These are phyloP conservation scores for Tragelaphus buxtoni DNA, from an alignment of 2,113 vertebrate genomes.

Conservation along the genomic window DNA sequence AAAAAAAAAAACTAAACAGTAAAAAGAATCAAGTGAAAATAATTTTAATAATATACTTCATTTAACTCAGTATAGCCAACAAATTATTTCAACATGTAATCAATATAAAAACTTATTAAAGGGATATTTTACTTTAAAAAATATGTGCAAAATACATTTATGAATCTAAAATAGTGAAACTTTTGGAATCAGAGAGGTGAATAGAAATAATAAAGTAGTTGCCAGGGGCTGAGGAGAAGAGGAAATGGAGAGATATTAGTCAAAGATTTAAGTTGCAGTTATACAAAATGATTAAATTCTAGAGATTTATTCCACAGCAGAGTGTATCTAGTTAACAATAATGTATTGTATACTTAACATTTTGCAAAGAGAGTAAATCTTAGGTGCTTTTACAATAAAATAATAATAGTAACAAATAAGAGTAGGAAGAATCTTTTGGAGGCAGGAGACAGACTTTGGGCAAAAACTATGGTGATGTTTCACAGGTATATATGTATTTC, in stretches of 20 bases:
- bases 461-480: background rate
- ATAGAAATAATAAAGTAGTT: background rate
- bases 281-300: background rate
- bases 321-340: background rate
- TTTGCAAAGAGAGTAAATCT: background rate
- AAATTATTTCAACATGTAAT: too few species aligned
- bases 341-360: background rate
- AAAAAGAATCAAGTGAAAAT: too few species aligned
- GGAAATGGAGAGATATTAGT: background rate
- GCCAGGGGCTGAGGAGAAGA: background rate
- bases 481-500: background rate
- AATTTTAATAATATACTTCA: too few species aligned
- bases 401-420: background rate
- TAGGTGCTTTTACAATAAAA: background rate
- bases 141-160: background rate
- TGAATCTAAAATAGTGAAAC: background rate
- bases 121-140: too few species aligned
- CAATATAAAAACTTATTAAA: too few species aligned
- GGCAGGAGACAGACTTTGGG: background rate
- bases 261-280: background rate
- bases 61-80: too few species aligned
- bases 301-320: background rate
- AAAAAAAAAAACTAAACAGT: too few species aligned
- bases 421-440: background rate
- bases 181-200: background rate